These are phyloP conservation scores for Schizaphis graminum DNA, from an alignment of 2,888 invertebrate genomes.

Conservation along the genomic window DNA sequence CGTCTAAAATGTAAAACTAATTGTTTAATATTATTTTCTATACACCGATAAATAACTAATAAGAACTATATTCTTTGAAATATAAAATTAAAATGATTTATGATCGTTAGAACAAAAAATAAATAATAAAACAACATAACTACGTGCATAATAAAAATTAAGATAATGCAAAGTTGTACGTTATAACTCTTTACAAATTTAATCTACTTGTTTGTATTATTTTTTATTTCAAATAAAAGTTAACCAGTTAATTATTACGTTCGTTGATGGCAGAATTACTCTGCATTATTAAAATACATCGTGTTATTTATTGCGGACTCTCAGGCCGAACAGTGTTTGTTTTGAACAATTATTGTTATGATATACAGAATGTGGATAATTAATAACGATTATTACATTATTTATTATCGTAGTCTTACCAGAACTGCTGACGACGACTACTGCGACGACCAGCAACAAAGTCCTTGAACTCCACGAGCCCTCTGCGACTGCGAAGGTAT, in stretches of 20 bases:
- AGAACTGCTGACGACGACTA: not conserved
- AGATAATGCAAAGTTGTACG: not conserved
- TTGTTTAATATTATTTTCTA: not conserved
- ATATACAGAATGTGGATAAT: not conserved
- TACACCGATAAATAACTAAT: not conserved
- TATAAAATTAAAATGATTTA: not conserved
- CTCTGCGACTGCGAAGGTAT: not conserved
- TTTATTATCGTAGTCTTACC: slow-evolving; percentile 1
- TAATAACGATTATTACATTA: not conserved
- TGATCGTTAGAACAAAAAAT: not conserved
- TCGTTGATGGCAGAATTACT: too few species aligned
- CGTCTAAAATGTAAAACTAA: not conserved
- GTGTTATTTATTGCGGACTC: not conserved
- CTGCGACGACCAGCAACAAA: not conserved
- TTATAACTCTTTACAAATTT: not conserved
- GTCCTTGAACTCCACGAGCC: not conserved
- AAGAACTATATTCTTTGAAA: not conserved
- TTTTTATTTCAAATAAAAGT: not conserved
- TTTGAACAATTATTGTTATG: not conserved
- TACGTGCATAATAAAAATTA: not conserved
- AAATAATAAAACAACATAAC: not conserved
- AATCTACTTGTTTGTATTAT: not conserved
- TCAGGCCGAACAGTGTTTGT: not conserved
- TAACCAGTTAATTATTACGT: not conserved
- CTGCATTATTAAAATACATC: not conserved